Base-by-base conservation (phyloP, 2,797 vertebrate genomes). In the Furcifer pardalis region DNA sequence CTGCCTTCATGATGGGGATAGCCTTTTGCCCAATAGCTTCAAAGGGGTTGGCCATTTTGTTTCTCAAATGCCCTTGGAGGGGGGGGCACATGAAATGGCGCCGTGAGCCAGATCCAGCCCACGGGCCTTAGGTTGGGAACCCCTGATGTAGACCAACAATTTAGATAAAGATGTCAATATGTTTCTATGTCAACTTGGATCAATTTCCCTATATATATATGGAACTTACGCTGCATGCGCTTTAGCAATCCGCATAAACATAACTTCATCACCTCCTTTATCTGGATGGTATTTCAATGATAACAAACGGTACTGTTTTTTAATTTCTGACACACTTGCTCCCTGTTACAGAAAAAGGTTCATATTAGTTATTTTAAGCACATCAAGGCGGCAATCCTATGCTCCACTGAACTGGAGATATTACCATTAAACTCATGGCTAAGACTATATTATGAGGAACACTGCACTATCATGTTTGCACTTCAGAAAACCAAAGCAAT, bases 241-340 rank as follows among this genome's bases (percentile, higher is more conserved):
- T 95, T 99, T 99, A 85, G 97, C 97, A 90, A 99, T 99, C 93
- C 97, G 98, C 98, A 99, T 99, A 93, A 99, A 99, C 91, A 97
- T 97, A 83, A 97, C 97, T 95, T 98, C 98, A 93, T 99, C 98
- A 19, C 99, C 99, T 89, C 98, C 97, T 97, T 98, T 99, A 95
- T 99, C 99, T 63, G 99, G 99, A 90, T 99, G 99, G 91, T 92
- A 97, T 93, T 98, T 99, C 52, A 99, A 96, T 0, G 98, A 99
- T 0, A 99, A 94, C n/a, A 98, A 95, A 86, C 96, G 98, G 93
- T 99, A 99, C 56, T 98, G 98, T 88, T 98, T 99, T 96, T 97
- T 99, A 91, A 99, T 98, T 96, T 99, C 98, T 3, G 97, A 94
- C 86, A 98, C 82, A 59, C 97, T 97, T 76, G 98, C 97, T 82